Evolutionary conservation across 2,113 vertebrate species (phyloP).

Genomic region (Condylura cristata): DNA sequence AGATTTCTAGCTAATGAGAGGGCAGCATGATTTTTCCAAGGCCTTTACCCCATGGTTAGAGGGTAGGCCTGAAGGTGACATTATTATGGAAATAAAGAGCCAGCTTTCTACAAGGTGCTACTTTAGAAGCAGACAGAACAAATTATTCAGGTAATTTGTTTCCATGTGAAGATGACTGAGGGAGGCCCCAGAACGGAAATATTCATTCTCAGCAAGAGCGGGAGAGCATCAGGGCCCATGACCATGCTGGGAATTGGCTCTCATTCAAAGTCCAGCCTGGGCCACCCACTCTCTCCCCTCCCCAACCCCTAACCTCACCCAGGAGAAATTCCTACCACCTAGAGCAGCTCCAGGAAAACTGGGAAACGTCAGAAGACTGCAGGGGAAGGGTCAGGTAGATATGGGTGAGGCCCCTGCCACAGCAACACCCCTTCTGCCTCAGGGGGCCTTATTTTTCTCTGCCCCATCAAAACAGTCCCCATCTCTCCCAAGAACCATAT

Average conservation of each 20-base stretch:
- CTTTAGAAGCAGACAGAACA: not conserved
- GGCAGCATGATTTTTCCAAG: not conserved
- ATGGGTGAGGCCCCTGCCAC: not conserved
- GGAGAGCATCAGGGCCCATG: not conserved
- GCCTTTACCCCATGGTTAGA: not conserved
- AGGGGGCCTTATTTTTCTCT: not conserved
- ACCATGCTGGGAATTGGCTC: not conserved
- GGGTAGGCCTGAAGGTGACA: not conserved
- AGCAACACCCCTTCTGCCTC: not conserved
- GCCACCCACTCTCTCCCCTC: no score
- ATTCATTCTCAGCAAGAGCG: not conserved
- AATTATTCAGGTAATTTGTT: not conserved
- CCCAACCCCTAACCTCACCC: no score
- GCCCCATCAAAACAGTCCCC: not conserved
- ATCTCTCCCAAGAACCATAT: not conserved
- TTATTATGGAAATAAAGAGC: not conserved
- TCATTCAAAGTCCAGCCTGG: not conserved
- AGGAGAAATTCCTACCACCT: not conserved
- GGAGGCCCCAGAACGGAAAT: not conserved
- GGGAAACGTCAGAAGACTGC: not conserved
- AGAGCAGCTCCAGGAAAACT: not conserved
- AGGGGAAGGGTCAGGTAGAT: not conserved
- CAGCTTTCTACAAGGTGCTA: not conserved
- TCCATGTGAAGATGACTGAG: not conserved
- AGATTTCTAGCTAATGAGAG: not conserved